Conservation (phyloP, 2,888 invertebrate genomes). For the Chorisops tibialis region DNA sequence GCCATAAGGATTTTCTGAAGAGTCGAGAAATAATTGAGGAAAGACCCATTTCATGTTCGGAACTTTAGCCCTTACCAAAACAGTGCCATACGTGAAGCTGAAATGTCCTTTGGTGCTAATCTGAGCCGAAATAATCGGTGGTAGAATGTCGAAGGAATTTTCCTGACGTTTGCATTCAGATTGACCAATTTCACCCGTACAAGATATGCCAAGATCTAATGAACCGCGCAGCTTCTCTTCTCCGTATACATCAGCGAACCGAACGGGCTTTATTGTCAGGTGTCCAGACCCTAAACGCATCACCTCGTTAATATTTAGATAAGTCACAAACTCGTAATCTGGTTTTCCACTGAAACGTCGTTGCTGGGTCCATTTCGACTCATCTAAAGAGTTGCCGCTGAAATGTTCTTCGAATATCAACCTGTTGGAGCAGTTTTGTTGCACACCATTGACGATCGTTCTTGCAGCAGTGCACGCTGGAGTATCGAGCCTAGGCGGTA, state of each 20-base stretch:
- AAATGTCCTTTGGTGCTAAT: constrained; percentile 62
- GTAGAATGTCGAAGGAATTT: constrained; percentile 54
- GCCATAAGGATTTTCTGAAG: constrained; percentile 62
- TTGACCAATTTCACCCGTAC: constrained; percentile 42
- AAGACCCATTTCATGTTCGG: constrained; percentile 73
- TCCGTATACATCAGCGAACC: constrained; percentile 31
- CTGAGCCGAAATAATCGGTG: constrained; percentile 65
- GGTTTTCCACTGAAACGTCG: constrained; percentile 43
- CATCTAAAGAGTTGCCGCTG: constrained; percentile 36
- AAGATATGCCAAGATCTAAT: constrained; percentile 39
- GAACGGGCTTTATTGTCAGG: constrained; percentile 38
- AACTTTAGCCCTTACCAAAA: constrained; percentile 68
- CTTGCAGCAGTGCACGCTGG: background rate
- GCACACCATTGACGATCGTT: constrained; percentile 18
- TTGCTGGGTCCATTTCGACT: constrained; percentile 42
- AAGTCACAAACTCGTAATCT: constrained; percentile 45
- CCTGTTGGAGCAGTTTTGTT: constrained; percentile 39
- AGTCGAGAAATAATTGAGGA: constrained; percentile 68
- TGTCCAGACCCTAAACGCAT: constrained; percentile 37
- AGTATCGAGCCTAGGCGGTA: background rate
- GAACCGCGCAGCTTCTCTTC: too few relatives aligned
- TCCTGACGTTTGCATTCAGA: constrained; percentile 40
- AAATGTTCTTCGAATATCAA: constrained; percentile 47
- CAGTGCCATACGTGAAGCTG: constrained; percentile 65
- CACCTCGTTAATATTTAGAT: constrained; percentile 33